Base-by-base conservation (phyloP, 2,113 vertebrate species). In the Labeo rohita region DNA sequence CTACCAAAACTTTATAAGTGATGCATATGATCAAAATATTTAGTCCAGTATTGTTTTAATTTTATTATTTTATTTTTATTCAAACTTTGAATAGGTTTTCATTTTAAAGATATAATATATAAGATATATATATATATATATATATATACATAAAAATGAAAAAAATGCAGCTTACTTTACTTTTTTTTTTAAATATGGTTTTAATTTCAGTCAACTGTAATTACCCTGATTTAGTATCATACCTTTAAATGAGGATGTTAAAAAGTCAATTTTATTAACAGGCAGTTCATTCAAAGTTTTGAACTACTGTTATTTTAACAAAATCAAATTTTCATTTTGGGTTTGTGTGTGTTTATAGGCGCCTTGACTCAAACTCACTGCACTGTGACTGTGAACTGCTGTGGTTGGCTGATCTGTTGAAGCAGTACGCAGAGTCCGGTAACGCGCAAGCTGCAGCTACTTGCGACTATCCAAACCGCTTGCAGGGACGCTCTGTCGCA, bases 361-460 rank as follows among this genome's bases (percentile, higher is more conserved):
- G 98, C 3, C 92, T 99, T 92, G 98, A 99, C 90, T 99, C 98
- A 0, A 99, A 99, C 0, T 91, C 96, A 0, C 96, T 99, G 16
- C 97, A 94, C 93, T 99, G 98, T 39, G 97, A 99, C 95, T 99
- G 98, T 77, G 97, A 97, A 80, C 96, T 98, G 88, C 95, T 99
- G 59, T 99, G 98, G 98, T 90, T 99, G 92, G 97, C 97, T 0
- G 97, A 98, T 87, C 93, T 99, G 88, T 90, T 99, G 87, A 98
- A 97, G 90, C 95, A 95, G 0, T 99, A 99, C 0, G 97, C 97
- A 0, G 95, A 97, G 91, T 98, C 97, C 0, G 98, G 98, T 6
- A 98, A 97, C 0, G 97, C 98, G 0, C 98, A 99, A 88, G 98
- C 98, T 0, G 98, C 98, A 0, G 98, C 98, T 56, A 99, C 98